Evolutionary conservation across 1,140 invertebrate species (phyloP).

Genomic region (Drosophila subobscura): DNA sequence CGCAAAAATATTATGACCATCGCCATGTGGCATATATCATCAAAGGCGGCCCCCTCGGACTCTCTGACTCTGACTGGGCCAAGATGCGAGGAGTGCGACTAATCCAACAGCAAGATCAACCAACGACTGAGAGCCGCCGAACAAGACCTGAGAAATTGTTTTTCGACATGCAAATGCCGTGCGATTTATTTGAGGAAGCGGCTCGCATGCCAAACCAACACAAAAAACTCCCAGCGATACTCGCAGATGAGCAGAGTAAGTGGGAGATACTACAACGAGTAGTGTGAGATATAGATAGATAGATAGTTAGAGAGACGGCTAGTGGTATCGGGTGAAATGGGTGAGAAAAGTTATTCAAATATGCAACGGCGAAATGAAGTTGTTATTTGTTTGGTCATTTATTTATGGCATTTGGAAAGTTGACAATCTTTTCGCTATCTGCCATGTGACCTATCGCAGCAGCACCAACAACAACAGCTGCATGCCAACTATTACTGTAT

Average conservation of each 20-base stretch:
- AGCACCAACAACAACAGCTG: background rate
- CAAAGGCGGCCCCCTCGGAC: conserved; percentile 60
- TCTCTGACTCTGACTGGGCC: conserved; percentile 16
- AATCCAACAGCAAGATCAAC: conserved; percentile 45
- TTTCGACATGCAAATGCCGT: conserved; percentile 78
- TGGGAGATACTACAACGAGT: no score
- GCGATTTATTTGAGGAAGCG: conserved; percentile 79
- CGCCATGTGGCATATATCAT: conserved; percentile 74
- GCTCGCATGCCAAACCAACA: conserved; percentile 62
- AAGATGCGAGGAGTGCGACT: conserved; percentile 22
- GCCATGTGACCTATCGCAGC: conserved; percentile 31
- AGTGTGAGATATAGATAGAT: conserved; percentile 9
- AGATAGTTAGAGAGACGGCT: conserved; percentile 16
- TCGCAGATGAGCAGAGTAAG: no score
- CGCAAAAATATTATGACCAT: conserved; percentile 81
- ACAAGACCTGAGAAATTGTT: conserved; percentile 76
- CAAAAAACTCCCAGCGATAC: conserved; percentile 50
- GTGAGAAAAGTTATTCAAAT: conserved; percentile 59
- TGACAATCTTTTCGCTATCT: conserved; percentile 51
- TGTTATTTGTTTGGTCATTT: conserved; percentile 52
- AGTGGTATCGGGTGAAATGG: conserved; percentile 58
- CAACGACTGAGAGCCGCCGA: conserved; percentile 17
- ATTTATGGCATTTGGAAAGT: conserved; percentile 68
- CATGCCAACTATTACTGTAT: conserved; percentile 14
- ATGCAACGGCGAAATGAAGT: conserved; percentile 65